These are phyloP conservation scores for Pogonocichla stellata DNA, from an alignment of 2,113 vertebrate genomes.

Conservation along the genomic window DNA sequence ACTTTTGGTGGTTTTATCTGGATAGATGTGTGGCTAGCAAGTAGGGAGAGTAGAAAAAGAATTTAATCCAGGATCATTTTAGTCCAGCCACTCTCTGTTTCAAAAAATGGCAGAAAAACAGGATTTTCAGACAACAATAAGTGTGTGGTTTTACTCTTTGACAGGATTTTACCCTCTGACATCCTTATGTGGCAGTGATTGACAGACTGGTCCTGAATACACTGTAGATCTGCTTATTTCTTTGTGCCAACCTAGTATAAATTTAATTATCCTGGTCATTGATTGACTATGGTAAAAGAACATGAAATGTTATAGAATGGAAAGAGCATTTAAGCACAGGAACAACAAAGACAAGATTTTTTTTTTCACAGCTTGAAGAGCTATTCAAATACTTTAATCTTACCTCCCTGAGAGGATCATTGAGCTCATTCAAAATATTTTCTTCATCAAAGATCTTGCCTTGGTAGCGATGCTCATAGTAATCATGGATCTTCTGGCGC, in stretches of 20 bases:
- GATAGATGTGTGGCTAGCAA: background rate
- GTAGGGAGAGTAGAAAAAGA: background rate
- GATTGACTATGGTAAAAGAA: background rate
- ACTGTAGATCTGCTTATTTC: background rate
- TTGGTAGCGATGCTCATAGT: constrained; percentile 98
- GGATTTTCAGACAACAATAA: background rate
- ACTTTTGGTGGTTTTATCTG: background rate
- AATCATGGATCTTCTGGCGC: constrained; percentile 99
- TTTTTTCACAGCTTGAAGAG: background rate
- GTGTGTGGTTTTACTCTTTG: background rate
- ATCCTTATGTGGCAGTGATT: background rate
- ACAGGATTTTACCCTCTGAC: background rate
- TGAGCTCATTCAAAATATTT: constrained; percentile 96
- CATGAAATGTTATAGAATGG: background rate
- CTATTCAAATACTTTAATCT: constrained; percentile 11
- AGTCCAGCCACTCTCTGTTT: background rate
- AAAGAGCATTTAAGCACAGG: background rate
- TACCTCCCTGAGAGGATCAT: constrained; percentile 97
- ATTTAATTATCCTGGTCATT: background rate
- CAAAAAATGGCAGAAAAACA: background rate
- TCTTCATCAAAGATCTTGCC: constrained; percentile 99
- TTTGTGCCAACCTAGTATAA: background rate
- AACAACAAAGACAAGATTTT: background rate
- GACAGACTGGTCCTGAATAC: background rate
- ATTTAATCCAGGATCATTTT: background rate